Evolutionary conservation across 2,888 invertebrate genomes (phyloP).

Genomic region (Helobdella robusta): DNA sequence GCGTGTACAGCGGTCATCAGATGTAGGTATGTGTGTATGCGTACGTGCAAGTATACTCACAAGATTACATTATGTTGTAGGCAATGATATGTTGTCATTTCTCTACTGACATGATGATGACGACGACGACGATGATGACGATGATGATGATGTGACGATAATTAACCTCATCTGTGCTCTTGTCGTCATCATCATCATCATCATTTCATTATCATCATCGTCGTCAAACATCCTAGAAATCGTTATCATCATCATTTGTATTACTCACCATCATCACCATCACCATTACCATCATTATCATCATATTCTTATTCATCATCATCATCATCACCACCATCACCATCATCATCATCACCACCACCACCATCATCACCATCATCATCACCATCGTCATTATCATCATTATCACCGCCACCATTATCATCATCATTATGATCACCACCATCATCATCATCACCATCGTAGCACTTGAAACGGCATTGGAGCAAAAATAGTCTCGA

Average conservation of each 20-base stretch:
- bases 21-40: no score
- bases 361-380: background rate
- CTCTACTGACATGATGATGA: no score
- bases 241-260: no score
- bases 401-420: conserved; percentile 1
- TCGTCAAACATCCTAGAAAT: no score
- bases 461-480: no score
- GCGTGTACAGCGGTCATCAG: no score
- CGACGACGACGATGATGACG: no score
- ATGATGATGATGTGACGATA: background rate
- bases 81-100: no score
- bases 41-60: no score
- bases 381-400: conserved; percentile 10
- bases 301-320: background rate
- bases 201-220: background rate
- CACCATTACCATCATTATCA: background rate
- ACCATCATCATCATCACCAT: background rate
- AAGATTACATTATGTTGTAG: no score
- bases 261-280: background rate
- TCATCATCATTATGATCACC: background rate
- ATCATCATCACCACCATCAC: conserved; percentile 1
- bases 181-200: background rate
- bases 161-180: background rate
- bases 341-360: background rate
- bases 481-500: no score